Conservation (phyloP, 2,797 vertebrate species). For the Pristis pectinata region DNA sequence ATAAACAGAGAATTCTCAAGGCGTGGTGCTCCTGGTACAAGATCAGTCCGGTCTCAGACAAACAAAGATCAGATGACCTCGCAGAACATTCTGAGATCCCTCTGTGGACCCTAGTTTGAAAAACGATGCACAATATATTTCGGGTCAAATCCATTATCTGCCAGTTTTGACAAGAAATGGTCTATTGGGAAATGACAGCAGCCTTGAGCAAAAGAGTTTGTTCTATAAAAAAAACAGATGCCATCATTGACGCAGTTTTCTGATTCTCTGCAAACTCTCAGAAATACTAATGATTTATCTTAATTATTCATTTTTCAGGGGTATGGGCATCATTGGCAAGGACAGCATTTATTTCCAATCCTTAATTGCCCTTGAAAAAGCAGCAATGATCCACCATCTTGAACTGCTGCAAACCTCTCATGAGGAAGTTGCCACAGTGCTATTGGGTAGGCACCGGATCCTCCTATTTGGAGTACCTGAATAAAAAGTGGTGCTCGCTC, state of each 20-base stretch:
- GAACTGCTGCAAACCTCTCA: no score
- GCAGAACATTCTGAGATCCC: background rate
- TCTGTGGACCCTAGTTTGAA: background rate
- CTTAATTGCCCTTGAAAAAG: no score
- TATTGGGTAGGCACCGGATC: no score
- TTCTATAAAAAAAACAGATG: background rate
- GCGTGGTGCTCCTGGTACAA: background rate
- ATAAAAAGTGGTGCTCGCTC: no score
- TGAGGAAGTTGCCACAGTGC: no score
- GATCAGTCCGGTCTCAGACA: background rate
- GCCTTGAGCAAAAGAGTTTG: background rate
- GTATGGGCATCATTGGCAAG: no score
- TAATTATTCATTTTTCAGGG: no score
- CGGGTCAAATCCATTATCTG: constrained; percentile 8
- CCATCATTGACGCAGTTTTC: background rate
- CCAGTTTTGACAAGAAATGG: background rate
- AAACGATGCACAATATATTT: background rate
- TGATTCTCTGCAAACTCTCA: no score
- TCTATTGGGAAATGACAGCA: background rate
- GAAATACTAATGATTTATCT: no score
- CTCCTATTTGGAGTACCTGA: no score
- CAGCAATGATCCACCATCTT: no score
- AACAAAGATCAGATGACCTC: background rate
- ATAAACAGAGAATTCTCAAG: background rate
- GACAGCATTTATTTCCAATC: no score